Evolutionary conservation across 1,140 invertebrate species (phyloP).

Genomic region (Globodera rostochiensis): DNA sequence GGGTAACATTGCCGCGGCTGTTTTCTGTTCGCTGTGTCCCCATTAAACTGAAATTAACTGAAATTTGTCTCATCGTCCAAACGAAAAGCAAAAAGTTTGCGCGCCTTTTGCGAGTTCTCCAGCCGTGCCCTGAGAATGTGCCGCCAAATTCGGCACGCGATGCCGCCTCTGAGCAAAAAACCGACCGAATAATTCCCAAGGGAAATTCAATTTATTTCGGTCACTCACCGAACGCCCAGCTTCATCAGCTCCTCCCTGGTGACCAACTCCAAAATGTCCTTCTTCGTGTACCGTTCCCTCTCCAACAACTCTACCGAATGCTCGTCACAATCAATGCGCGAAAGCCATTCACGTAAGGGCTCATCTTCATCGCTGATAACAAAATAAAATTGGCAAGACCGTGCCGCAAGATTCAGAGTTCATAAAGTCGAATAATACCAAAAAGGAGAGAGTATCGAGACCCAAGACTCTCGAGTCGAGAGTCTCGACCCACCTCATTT

Average conservation of each 20-base stretch:
- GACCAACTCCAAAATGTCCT: constrained; percentile 77
- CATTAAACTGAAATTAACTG: constrained; percentile 9
- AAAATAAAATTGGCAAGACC: background rate
- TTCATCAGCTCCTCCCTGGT: constrained; percentile 77
- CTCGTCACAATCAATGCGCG: constrained; percentile 45
- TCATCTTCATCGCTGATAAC: constrained; percentile 32
- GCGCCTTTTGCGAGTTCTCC: constrained; percentile 44
- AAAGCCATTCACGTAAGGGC: constrained; percentile 37
- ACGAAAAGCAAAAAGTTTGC: background rate
- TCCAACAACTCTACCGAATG: constrained; percentile 71
- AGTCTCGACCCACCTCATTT: background rate
- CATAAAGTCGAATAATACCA: background rate
- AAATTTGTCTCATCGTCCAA: background rate
- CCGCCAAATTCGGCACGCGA: constrained; percentile 63
- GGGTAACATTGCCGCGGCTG: background rate
- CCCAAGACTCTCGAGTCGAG: background rate
- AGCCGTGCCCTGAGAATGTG: constrained; percentile 55
- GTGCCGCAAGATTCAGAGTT: background rate
- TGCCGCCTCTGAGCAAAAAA: constrained; percentile 49
- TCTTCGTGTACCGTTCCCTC: constrained; percentile 77
- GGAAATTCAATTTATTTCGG: constrained; percentile 7
- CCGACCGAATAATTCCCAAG: constrained; percentile 34
- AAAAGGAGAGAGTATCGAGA: too few species aligned
- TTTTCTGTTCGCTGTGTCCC: constrained; percentile 22
- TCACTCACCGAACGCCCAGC: constrained; percentile 74